Base-by-base conservation (phyloP, 2,888 invertebrate species). In the Phaonia tiefii region DNA sequence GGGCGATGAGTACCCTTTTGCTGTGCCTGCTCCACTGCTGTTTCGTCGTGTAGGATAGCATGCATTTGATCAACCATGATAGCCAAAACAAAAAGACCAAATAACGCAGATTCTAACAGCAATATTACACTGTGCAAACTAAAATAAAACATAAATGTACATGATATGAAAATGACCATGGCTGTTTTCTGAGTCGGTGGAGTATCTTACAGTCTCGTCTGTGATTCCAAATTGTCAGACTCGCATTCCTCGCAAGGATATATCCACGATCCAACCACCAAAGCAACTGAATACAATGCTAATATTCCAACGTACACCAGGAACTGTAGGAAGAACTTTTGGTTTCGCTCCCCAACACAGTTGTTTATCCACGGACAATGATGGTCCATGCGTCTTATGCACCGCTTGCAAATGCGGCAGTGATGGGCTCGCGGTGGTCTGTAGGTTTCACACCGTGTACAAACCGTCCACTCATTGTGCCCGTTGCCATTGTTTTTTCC, bases 361-460 rank as follows among this genome's bases (percentile, higher is more conserved):
- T 98, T 98, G 89, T 98, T 98, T 63, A 97, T 97, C 96, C 96
- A 96, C 4, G 96, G 95, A 90, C 97, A 97, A 90, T 97, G 97
- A 60, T 90, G 90, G 75, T 91, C 91, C 90, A 91, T 90, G 58
- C 89, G 88, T 2, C 90, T 86, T 71, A 97, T 94, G 88, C 97
- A 97, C 82, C 96, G 92, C 86, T 95, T 94, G 88, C 97, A 97
- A 84, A 97, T 95, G 85, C 96, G 93, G 91, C 97, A 97, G 89
- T 97, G 97, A 90, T 97, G 96, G 7, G 97, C 96, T 84, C 96
- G 91, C 0, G 96, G 96, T 8, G 97, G 97, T 66, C 95, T 91
- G 90, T 96, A 94, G 66, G 96, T 94, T 91, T 96, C 95, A 89
- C 96, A 96, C 85, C 96, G 91, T 4, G 89, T 89, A 79, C 90